These are phyloP conservation scores for Lithophane semibrunnea DNA, from an alignment of 2,888 invertebrate species.

Conservation along the genomic window DNA sequence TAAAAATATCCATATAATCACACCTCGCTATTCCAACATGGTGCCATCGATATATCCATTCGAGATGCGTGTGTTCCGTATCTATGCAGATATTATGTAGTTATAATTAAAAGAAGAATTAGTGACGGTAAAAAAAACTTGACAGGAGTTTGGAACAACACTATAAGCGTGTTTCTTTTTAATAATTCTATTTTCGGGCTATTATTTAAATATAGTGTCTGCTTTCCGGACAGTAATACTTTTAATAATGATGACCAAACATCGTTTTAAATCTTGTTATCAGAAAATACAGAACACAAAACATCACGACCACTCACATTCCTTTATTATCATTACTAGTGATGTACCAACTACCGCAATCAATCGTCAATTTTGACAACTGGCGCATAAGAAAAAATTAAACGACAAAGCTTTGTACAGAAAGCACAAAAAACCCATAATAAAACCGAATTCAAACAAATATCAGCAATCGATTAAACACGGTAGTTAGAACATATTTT, in stretches of 20 bases:
- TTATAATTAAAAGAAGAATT: conserved; percentile 1
- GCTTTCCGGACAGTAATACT: not conserved
- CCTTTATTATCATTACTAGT: conserved; percentile 46
- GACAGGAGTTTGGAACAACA: not conserved
- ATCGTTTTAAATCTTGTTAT: not conserved
- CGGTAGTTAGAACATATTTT: conserved; percentile 39
- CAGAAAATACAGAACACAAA: conserved; percentile 49
- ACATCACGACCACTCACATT: conserved; percentile 47
- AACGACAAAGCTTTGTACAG: conserved; percentile 50
- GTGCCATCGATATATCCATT: conserved; percentile 72
- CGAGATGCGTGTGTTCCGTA: conserved; percentile 67
- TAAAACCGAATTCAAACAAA: conserved; percentile 22
- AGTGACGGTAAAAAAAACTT: not conserved
- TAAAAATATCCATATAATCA: conserved; percentile 88
- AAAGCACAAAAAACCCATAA: conserved; percentile 8
- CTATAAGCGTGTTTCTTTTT: not conserved
- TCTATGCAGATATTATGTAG: conserved; percentile 15
- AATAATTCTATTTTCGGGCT: not conserved
- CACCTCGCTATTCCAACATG: conserved; percentile 71
- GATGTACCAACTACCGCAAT: conserved; percentile 52
- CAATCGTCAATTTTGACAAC: conserved; percentile 35
- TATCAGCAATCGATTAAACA: conserved; percentile 33
- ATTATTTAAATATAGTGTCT: not conserved
- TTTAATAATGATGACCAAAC: not conserved
- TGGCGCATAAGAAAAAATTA: conserved; percentile 13